These are phyloP conservation scores for Arothron firmamentum DNA, from an alignment of 2,113 vertebrate genomes.

Conservation along the genomic window DNA sequence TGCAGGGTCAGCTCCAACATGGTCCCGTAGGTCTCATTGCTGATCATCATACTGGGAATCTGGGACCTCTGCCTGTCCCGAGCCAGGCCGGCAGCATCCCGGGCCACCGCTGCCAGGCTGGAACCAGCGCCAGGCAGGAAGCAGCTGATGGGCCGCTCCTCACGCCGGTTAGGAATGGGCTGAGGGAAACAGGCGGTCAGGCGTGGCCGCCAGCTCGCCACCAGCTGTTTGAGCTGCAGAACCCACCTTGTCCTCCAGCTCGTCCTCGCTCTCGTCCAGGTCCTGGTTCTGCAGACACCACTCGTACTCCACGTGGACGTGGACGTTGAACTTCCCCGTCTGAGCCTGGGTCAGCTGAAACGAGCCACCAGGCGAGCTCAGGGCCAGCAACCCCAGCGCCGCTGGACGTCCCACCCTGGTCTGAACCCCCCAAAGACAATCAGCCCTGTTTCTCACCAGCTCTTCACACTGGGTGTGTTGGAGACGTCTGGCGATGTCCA, in stretches of 20 bases:
- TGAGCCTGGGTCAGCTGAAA: conserved; percentile 86
- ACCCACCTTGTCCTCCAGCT: conserved; percentile 87
- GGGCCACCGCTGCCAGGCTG: conserved; percentile 76
- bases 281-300: conserved; percentile 92
- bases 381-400: too few relatives aligned
- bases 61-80: conserved; percentile 84
- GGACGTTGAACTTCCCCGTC: conserved; percentile 90
- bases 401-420: too few relatives aligned
- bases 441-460: conserved; percentile 74
- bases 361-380: too few relatives aligned
- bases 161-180: conserved; percentile 88
- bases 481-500: conserved; percentile 89
- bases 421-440: too few relatives aligned
- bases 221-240: too few relatives aligned
- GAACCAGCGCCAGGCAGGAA: conserved; percentile 77
- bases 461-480: conserved; percentile 88
- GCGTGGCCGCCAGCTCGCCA: accelerated
- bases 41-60: conserved; percentile 79
- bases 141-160: conserved; percentile 92
- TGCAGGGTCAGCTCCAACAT: conserved; percentile 78
- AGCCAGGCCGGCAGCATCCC: conserved; percentile 77
- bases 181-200: conserved; percentile 35
- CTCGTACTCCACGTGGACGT: conserved; percentile 95
- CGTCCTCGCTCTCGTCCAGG: conserved; percentile 94
- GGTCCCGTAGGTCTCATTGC: conserved; percentile 93